These are phyloP conservation scores for Microtus oregoni DNA, from an alignment of 2,113 vertebrate species.

Conservation along the genomic window DNA sequence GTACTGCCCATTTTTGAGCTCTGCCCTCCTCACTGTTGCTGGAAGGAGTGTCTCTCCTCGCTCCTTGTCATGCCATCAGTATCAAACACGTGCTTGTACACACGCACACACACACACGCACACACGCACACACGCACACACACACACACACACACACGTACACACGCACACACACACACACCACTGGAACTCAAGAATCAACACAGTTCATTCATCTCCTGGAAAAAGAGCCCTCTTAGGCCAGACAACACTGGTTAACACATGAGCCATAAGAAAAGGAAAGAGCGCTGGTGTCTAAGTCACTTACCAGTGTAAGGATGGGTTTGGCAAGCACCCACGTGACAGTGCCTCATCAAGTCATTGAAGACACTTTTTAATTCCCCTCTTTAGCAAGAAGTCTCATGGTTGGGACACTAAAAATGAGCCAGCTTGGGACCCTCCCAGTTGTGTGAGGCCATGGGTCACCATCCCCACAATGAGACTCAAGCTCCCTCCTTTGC, in stretches of 20 bases:
- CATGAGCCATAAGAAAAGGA: background rate
- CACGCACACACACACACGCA: background rate
- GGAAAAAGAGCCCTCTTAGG: background rate
- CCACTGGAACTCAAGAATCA: background rate
- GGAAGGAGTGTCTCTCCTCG: background rate
- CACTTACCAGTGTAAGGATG: background rate
- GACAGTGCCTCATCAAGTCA: background rate
- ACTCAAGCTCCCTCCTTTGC: conserved; percentile 11
- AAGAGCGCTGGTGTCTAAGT: background rate
- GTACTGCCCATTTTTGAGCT: background rate
- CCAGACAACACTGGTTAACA: background rate
- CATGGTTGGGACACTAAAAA: background rate
- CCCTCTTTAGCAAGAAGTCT: conserved; percentile 43
- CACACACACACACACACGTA: background rate
- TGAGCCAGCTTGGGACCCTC: conserved; percentile 51
- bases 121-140: background rate
- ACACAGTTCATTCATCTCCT: background rate
- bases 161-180: background rate
- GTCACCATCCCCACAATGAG: conserved; percentile 44
- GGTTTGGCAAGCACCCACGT: conserved; percentile 36
- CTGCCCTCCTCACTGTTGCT: background rate
- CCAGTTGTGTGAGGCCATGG: background rate
- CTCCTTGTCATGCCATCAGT: background rate
- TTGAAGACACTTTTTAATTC: conserved; percentile 1
- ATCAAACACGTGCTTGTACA: background rate